These are phyloP conservation scores for Pelochelys cantorii DNA, from an alignment of 2,797 vertebrate species.

Conservation along the genomic window DNA sequence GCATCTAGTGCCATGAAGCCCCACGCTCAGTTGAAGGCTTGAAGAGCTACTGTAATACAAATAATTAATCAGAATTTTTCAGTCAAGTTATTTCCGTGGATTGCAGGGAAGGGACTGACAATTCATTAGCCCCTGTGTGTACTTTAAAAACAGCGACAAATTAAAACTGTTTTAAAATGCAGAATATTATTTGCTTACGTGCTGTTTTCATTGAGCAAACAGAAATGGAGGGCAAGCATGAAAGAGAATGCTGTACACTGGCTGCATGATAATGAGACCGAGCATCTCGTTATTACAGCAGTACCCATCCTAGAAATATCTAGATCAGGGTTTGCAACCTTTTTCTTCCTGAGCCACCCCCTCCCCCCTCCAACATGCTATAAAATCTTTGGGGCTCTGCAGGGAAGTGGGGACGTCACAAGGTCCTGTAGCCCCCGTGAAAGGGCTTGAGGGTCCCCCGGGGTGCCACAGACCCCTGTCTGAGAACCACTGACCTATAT, in stretches of 20 bases:
- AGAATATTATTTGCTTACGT: conserved; percentile 66
- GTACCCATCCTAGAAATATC: not conserved
- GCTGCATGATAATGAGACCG: conserved; percentile 50
- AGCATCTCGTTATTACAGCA: not conserved
- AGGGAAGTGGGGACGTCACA: too few species aligned
- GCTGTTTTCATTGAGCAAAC: conserved; percentile 51
- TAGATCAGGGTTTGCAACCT: too few species aligned
- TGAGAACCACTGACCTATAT: not conserved
- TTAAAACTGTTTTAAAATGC: conserved; percentile 70
- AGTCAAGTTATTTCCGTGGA: conserved; percentile 38
- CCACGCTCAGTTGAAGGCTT: not conserved
- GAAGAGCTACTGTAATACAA: conserved; percentile 23
- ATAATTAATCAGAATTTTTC: conserved; percentile 61
- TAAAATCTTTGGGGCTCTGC: too few species aligned
- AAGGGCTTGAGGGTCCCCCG: too few species aligned
- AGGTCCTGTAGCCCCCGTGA: too few species aligned
- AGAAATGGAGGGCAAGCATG: conserved; percentile 45
- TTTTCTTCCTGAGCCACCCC: too few species aligned
- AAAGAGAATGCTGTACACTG: not conserved
- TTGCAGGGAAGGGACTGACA: conserved; percentile 50
- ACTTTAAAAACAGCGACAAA: conserved; percentile 70
- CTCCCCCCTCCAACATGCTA: too few species aligned
- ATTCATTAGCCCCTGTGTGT: conserved; percentile 62
- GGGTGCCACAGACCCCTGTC: too few species aligned
- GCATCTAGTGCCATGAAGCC: not conserved